Conservation (phyloP, 2,888 invertebrate genomes). For the Allacma fusca region DNA sequence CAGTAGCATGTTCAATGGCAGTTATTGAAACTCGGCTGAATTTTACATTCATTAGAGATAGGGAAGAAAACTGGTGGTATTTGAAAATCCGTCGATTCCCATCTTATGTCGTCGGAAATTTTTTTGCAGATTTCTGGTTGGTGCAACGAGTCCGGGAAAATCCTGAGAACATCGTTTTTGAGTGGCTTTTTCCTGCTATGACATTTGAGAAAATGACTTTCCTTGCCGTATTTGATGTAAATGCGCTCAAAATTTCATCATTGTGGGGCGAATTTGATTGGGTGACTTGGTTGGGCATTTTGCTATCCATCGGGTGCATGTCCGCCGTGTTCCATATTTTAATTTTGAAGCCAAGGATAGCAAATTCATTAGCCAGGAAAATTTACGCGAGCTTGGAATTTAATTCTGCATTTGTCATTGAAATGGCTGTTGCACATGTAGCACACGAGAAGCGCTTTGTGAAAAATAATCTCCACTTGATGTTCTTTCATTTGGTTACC, state of each 20-base stretch:
- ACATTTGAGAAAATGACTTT: background rate
- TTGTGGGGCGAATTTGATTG: conserved; percentile 17
- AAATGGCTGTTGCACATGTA: background rate
- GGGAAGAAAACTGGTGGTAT: background rate
- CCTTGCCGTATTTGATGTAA: background rate
- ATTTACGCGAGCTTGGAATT: background rate
- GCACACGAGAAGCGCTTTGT: background rate
- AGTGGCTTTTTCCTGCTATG: conserved; percentile 2
- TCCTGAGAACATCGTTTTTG: conserved; percentile 8
- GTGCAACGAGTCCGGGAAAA: background rate
- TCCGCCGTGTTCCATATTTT: background rate
- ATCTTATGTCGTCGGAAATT: conserved; percentile 23
- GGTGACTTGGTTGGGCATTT: background rate
- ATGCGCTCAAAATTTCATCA: background rate
- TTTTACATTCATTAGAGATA: background rate
- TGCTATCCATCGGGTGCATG: background rate
- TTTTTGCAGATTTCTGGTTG: conserved; percentile 26
- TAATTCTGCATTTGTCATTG: background rate
- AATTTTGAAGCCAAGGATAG: background rate
- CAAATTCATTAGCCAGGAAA: conserved; percentile 4
- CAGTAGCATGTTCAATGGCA: background rate
- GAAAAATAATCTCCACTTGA: background rate
- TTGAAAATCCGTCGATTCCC: background rate
- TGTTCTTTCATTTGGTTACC: background rate
- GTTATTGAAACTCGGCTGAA: background rate